Evolutionary conservation across 2,797 vertebrate genomes (phyloP).

Genomic region (Falco berigora): DNA sequence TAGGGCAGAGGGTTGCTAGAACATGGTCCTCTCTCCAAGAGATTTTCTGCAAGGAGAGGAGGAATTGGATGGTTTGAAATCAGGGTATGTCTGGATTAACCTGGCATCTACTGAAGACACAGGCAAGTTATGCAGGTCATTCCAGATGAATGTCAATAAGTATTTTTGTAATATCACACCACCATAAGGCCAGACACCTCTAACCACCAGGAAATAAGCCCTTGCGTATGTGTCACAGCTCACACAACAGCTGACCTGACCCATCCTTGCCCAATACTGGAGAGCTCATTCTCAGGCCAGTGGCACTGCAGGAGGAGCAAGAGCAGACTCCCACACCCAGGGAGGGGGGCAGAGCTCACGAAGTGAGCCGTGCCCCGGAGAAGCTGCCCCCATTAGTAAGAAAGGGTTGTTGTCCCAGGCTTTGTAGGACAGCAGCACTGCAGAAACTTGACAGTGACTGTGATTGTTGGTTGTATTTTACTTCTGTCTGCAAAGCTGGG

Average conservation of each 20-base stretch:
- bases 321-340: neutral
- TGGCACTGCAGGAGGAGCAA: neutral
- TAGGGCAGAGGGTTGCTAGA: neutral
- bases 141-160: neutral
- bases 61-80: neutral
- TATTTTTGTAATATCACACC: neutral
- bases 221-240: neutral
- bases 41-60: neutral
- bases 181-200: neutral
- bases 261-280: neutral
- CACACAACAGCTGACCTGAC: neutral
- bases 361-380: neutral
- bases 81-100: neutral
- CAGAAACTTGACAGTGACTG: neutral
- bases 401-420: neutral
- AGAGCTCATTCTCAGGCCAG: neutral
- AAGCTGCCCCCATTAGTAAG: neutral
- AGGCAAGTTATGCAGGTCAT: neutral
- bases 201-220: neutral
- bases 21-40: neutral
- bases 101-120: neutral
- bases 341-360: neutral
- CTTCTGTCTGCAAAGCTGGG: neutral
- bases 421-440: fast-evolving
- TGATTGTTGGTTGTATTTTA: neutral